phyloP scores from a whole-genome alignment of 2,797 vertebrate species.

The Odontamblyopus rebecca region DNA sequence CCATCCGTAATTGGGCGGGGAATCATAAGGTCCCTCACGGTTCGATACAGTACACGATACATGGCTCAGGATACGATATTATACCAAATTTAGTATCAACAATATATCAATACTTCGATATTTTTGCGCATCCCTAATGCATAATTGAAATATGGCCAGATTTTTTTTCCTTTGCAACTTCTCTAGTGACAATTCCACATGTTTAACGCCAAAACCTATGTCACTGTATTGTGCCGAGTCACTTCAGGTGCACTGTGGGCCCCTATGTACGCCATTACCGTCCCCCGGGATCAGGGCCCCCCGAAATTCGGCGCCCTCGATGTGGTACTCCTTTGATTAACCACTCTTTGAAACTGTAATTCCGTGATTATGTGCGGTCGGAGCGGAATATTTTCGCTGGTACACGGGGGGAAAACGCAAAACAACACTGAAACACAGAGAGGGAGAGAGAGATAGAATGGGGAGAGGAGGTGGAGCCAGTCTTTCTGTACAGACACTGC shows the following conservation, averaged over 20 bases:
- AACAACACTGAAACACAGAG: constrained; percentile 54
- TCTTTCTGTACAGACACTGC: constrained; percentile 93
- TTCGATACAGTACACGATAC: too few species aligned
- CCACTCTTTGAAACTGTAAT: constrained; percentile 68
- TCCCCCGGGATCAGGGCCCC: not conserved
- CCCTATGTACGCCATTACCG: not conserved
- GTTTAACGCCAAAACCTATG: too few species aligned
- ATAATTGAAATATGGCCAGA: too few species aligned
- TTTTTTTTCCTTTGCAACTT: too few species aligned
- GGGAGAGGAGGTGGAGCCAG: constrained; percentile 80
- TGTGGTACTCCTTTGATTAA: constrained; percentile 68
- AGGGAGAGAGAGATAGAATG: constrained; percentile 68
- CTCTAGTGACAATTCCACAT: too few species aligned
- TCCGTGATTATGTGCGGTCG: constrained; percentile 70
- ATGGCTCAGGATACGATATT: too few species aligned
- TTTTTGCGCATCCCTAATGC: too few species aligned
- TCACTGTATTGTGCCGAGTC: too few species aligned
- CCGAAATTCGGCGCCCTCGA: constrained; percentile 33
- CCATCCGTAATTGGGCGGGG: too few species aligned
- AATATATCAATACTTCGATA: too few species aligned
- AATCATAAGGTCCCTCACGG: too few species aligned
- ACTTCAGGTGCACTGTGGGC: not conserved
- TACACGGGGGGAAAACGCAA: constrained; percentile 56
- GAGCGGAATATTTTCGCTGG: constrained; percentile 69
- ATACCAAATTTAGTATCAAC: too few species aligned